Evolutionary conservation across 2,797 vertebrate genomes (phyloP).

Genomic region (Rallus crepitans): DNA sequence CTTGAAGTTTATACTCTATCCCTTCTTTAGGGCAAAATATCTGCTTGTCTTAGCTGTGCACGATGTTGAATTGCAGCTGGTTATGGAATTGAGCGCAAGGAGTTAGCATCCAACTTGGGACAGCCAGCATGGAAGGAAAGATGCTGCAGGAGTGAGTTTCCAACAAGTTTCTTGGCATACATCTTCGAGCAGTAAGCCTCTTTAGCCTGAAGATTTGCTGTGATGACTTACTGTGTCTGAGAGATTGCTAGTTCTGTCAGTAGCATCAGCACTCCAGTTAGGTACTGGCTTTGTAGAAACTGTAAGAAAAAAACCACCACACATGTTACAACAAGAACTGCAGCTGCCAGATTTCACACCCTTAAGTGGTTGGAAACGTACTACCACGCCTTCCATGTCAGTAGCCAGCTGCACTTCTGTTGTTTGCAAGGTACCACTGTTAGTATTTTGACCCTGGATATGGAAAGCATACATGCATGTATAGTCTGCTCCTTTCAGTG

Average conservation of each 20-base stretch:
- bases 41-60: not conserved
- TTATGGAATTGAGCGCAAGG: not conserved
- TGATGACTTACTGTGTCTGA: slow-evolving; percentile 75
- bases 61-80: not conserved
- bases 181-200: not conserved
- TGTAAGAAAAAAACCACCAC: slow-evolving; percentile 54
- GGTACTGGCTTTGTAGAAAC: slow-evolving; percentile 87
- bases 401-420: not conserved
- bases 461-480: not conserved
- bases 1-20: not conserved
- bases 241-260: slow-evolving; percentile 89
- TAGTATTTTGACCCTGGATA: not conserved
- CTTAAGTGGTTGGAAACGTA: not conserved
- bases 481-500: not conserved
- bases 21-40: not conserved
- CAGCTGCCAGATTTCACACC: not conserved
- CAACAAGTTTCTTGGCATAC: not conserved
- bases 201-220: not conserved
- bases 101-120: not conserved
- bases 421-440: not conserved
- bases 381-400: not conserved
- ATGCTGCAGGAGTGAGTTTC: not conserved
- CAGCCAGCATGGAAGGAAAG: not conserved
- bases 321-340: not conserved
- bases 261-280: slow-evolving; percentile 86